These are phyloP conservation scores for Cassiopea xamachana DNA, from an alignment of 30 jellyfish, hydroid and myxozoan genomes.

Conservation along the genomic window DNA sequence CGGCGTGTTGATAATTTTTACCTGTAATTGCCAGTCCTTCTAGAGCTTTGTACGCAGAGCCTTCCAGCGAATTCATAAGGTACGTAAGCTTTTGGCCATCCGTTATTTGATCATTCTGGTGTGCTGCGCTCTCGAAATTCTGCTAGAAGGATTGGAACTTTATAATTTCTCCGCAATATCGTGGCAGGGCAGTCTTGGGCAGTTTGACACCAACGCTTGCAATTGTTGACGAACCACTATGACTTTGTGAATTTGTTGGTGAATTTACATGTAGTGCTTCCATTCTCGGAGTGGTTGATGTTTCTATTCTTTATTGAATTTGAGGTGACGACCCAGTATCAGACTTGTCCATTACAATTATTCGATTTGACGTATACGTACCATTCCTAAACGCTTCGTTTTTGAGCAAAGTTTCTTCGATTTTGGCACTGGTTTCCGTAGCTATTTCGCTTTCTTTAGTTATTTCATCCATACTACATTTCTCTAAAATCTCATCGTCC, in stretches of 20 bases:
- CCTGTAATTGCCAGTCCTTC: conserved; percentile 63
- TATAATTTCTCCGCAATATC: neutral
- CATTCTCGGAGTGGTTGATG: neutral
- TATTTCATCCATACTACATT: neutral
- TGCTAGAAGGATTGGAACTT: conserved; percentile 6
- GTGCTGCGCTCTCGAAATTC: conserved; percentile 47
- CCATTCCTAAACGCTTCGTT: neutral
- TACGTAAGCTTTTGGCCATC: conserved; percentile 59
- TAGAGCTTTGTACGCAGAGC: conserved; percentile 46
- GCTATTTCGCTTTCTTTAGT: conserved; percentile 17
- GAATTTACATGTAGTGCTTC: neutral
- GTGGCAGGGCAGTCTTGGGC: neutral
- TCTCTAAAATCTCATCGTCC: no score
- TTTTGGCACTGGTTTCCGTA: neutral
- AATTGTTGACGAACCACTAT: neutral
- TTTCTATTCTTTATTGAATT: neutral
- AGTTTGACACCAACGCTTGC: neutral
- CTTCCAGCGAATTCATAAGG: conserved; percentile 68
- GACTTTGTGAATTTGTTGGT: neutral
- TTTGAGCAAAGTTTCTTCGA: no score
- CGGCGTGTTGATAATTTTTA: conserved; percentile 52
- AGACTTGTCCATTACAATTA: neutral
- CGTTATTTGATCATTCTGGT: conserved; percentile 41
- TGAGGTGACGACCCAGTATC: neutral
- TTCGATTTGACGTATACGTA: neutral